Evolutionary conservation across 2,113 vertebrate genomes (phyloP), one percentile per base, ranked within the genome.

Genomic region (Siniperca knerii): DNA sequence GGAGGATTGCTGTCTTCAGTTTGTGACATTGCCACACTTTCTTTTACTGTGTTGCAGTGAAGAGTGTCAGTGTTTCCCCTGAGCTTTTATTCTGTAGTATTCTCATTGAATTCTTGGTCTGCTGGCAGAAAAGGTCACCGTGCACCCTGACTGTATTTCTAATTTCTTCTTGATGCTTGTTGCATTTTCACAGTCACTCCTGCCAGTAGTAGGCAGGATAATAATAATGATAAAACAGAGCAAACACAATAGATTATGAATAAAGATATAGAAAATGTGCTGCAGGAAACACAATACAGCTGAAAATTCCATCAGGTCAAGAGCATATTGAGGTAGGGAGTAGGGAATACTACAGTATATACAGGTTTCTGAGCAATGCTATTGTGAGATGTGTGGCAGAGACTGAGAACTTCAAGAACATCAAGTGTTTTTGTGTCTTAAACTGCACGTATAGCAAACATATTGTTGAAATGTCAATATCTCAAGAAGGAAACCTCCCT

Each of bases 1-100:
- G 61, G 46, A 70, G 57, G 48, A 21, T 29, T n/a, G 55, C 42
- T 65, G 57, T 83, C 80, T 55, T n/a, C 40, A 35, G 64, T 82
- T 73, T 75, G 37, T 60, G 68, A 82, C 61, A 44, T 48, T 62
- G 64, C 58, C 21, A 23, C 65, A 25, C 40, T 48, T 74, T 57
- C 29, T 77, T 46, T 48, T 37, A 33, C 15, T 52, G 18, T 50
- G 72, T 64, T 79, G 54, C 68, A 74, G n/a, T 50, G n/a, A 48
- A 15, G 33, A 5, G 65, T 15, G 66, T 18, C 25, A 66, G 62
- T 16, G 13, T 29, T 46, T 75, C 33, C 61, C 37, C 3, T 68
- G 10, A 11, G 60, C 35, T 42, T 65, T 33, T 33, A 13, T 23
- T 78, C 33, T 16, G 37, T 62, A 52, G 21, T 23, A 66, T 54